Percentiles rank a stretch among this genome's conserved stretches.
These are phyloP conservation scores for Holacanthus passer DNA, from an alignment of 2,113 vertebrate species.

Conservation along the genomic window DNA sequence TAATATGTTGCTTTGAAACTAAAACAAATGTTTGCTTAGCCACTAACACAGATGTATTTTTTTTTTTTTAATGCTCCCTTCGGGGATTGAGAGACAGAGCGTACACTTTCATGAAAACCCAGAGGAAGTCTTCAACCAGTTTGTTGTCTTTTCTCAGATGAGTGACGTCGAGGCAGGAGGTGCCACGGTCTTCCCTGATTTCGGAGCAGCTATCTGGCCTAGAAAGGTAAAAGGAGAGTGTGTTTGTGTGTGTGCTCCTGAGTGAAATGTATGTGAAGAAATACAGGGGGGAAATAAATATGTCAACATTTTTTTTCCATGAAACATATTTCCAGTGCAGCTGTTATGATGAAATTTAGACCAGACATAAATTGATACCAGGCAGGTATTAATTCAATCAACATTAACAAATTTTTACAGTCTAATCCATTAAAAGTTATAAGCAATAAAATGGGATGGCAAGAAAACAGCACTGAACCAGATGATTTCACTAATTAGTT, in stretches of 20 bases:
- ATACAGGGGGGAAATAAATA: no score
- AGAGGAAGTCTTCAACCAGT: background rate
- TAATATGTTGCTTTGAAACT: background rate
- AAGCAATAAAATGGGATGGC: no score
- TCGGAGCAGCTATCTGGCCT: conserved; percentile 94
- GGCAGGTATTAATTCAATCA: no score
- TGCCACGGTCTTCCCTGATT: conserved; percentile 96
- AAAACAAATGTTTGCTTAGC: background rate
- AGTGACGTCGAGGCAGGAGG: conserved; percentile 97
- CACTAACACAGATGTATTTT: background rate
- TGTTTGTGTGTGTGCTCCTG: background rate
- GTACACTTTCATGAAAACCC: background rate
- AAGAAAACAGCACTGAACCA: no score
- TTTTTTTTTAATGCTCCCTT: background rate
- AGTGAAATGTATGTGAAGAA: background rate
- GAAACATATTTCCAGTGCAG: no score
- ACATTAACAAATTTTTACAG: no score
- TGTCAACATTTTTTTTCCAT: no score
- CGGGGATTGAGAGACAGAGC: background rate
- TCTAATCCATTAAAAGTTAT: no score
- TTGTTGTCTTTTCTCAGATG: conserved; percentile 86
- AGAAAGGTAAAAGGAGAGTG: conserved; percentile 87
- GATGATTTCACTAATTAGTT: no score
- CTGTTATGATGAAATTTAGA: no score
- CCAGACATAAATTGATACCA: no score